These are phyloP conservation scores for Drosophila pseudoobscura DNA, from an alignment of 1,140 invertebrate genomes.

Conservation along the genomic window DNA sequence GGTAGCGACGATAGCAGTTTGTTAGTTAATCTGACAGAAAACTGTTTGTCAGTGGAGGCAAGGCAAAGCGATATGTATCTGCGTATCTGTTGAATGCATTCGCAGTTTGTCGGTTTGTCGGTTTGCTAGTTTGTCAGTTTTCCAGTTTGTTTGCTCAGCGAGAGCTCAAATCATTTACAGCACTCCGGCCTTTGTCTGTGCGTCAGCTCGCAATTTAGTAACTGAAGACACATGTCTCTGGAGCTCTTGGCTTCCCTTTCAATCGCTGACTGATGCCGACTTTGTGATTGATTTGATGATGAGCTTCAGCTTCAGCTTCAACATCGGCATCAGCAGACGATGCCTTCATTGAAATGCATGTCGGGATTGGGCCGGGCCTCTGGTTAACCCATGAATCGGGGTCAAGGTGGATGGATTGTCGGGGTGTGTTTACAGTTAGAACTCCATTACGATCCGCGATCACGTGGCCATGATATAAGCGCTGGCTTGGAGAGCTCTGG, in stretches of 20 bases:
- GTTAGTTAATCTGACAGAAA: slow-evolving; percentile 74
- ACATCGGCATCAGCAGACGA: slow-evolving; percentile 4
- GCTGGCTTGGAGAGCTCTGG: slow-evolving; percentile 4
- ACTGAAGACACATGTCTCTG: slow-evolving; percentile 44
- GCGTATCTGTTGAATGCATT: slow-evolving; percentile 60
- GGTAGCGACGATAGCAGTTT: slow-evolving; percentile 60
- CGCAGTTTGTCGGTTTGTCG: slow-evolving; percentile 36
- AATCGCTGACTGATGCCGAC: slow-evolving; percentile 45
- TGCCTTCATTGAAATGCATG: slow-evolving; percentile 61
- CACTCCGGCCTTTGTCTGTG: slow-evolving; percentile 14
- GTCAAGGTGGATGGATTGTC: slow-evolving; percentile 62
- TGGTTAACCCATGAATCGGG: slow-evolving; percentile 29
- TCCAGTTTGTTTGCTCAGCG: slow-evolving; percentile 27
- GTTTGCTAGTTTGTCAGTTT: slow-evolving; percentile 1
- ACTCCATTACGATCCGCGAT: slow-evolving; percentile 51
- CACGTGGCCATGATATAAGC: slow-evolving; percentile 59
- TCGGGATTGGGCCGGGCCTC: slow-evolving; percentile 16
- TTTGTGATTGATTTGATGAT: slow-evolving; percentile 64
- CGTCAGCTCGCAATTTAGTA: slow-evolving; percentile 42
- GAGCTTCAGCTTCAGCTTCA: slow-evolving; percentile 7
- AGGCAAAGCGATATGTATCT: slow-evolving; percentile 59
- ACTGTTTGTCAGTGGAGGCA: slow-evolving; percentile 60
- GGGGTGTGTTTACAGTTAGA: slow-evolving; percentile 62
- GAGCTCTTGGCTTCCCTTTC: slow-evolving; percentile 8
- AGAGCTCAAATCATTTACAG: slow-evolving; percentile 31